A percentile compares a stretch with the other conserved stretches of the same genome.
These are phyloP conservation scores for Cryptus armator DNA, from an alignment of 2,888 invertebrate species.

Conservation along the genomic window DNA sequence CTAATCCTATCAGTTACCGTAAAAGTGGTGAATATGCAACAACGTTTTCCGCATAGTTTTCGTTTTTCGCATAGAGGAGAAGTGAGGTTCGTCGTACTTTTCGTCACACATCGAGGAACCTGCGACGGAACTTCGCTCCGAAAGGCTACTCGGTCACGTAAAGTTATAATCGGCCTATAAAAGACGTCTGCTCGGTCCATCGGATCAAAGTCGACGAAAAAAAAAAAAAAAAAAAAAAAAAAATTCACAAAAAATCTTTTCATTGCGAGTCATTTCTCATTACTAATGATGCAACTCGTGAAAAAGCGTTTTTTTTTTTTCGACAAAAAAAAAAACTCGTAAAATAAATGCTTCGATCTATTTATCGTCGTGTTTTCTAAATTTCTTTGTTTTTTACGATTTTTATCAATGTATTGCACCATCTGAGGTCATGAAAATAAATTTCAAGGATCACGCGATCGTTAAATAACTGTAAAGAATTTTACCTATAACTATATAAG, in stretches of 20 bases:
- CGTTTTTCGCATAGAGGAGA: no score
- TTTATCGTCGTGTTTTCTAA: no score
- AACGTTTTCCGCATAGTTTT: neutral
- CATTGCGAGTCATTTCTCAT: no score
- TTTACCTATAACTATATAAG: neutral
- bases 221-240: neutral
- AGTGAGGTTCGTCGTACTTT: constrained; percentile 39
- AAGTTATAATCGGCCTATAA: constrained; percentile 21
- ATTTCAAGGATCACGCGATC: constrained; percentile 12
- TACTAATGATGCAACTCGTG: no score
- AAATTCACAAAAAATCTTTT: neutral
- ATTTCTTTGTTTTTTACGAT: neutral
- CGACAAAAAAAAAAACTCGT: neutral
- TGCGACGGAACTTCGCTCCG: constrained; percentile 64
- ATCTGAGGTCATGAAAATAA: neutral
- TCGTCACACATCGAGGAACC: constrained; percentile 60
- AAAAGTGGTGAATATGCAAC: neutral
- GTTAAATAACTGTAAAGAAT: neutral
- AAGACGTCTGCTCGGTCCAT: neutral
- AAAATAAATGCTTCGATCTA: no score
- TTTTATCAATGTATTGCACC: neutral
- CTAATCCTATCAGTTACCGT: constrained; percentile 4
- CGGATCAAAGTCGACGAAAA: neutral
- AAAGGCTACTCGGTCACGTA: constrained; percentile 63
- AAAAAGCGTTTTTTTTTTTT: neutral